Evolutionary conservation across 1,140 invertebrate species (phyloP).

Genomic region (Scaptomyza pallida): DNA sequence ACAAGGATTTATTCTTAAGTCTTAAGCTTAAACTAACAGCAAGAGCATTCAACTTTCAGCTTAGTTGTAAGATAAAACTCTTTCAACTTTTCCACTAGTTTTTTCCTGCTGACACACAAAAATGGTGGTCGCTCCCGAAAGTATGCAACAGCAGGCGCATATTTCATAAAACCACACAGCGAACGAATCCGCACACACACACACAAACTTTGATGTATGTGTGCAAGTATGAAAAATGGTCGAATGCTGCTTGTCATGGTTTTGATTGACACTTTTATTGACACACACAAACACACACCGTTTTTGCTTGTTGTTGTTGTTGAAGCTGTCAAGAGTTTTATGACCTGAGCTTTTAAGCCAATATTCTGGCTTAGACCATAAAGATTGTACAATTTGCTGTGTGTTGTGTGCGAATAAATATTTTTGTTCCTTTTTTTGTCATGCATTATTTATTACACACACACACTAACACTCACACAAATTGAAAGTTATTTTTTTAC

Average conservation of each 20-base stretch:
- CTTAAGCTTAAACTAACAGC: not conserved
- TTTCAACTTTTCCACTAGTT: slow-evolving; percentile 4
- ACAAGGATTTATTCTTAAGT: too few species aligned
- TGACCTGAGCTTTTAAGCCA: slow-evolving; percentile 66
- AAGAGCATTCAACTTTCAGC: slow-evolving; percentile 10
- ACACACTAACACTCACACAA: slow-evolving; percentile 1
- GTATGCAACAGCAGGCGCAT: slow-evolving; percentile 65
- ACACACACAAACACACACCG: slow-evolving; percentile 73
- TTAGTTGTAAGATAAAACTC: not conserved
- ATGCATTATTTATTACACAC: slow-evolving; percentile 39
- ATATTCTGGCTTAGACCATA: slow-evolving; percentile 29
- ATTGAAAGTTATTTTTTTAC: slow-evolving; percentile 21
- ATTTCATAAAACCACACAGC: slow-evolving; percentile 6
- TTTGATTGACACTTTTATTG: slow-evolving; percentile 82
- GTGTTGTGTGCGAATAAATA: slow-evolving; percentile 18
- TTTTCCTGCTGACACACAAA: slow-evolving; percentile 10
- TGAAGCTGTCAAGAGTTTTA: slow-evolving; percentile 64
- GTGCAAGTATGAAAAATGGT: slow-evolving; percentile 60
- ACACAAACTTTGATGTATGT: not conserved
- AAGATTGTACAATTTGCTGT: slow-evolving; percentile 34
- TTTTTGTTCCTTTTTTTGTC: slow-evolving; percentile 2
- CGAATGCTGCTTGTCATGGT: slow-evolving; percentile 63
- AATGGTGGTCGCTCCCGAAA: slow-evolving; percentile 33
- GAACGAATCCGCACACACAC: too few species aligned
- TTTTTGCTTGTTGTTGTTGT: slow-evolving; percentile 52